phyloP scores from a whole-genome alignment of 2,888 invertebrate genomes.

The Macrosoma leucophasiata region DNA sequence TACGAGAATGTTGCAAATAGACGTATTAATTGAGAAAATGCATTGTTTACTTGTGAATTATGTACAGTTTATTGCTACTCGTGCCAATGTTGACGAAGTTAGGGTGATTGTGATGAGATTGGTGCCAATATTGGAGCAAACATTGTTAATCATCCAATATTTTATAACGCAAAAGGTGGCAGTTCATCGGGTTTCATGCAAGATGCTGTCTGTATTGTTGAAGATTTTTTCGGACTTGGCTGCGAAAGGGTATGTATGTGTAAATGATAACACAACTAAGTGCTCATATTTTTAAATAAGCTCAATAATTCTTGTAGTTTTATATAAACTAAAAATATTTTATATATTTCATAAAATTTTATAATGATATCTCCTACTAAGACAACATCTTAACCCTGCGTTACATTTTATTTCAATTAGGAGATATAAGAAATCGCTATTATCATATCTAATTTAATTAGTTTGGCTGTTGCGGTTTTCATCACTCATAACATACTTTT shows the following conservation, averaged over 20 bases:
- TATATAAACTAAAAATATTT: too few relatives aligned
- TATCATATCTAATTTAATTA: too few relatives aligned
- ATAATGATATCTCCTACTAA: too few relatives aligned
- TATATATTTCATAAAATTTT: too few relatives aligned
- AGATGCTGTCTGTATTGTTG: slow-evolving; percentile 87
- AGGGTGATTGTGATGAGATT: slow-evolving; percentile 59
- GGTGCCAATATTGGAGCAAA: slow-evolving; percentile 86
- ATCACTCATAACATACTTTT: too few relatives aligned
- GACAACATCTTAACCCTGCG: too few relatives aligned
- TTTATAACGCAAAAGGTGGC: slow-evolving; percentile 86
- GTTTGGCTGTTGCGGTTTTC: too few relatives aligned
- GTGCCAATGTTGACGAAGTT: slow-evolving; percentile 34
- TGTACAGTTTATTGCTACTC: slow-evolving; percentile 52
- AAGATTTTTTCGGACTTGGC: slow-evolving; percentile 90
- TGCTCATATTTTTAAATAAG: too few relatives aligned
- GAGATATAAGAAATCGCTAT: too few relatives aligned
- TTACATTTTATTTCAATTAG: too few relatives aligned
- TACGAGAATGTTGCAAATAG: slow-evolving; percentile 75
- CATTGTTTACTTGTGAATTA: slow-evolving; percentile 53
- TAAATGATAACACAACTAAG: too few relatives aligned
- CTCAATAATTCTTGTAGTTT: too few relatives aligned
- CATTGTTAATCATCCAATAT: slow-evolving; percentile 83
- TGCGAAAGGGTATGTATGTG: slow-evolving; percentile 79
- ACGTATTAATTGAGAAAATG: slow-evolving; percentile 55
- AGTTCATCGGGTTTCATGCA: slow-evolving; percentile 85